These are phyloP conservation scores for Rhinoraja longicauda DNA, from an alignment of 2,797 vertebrate genomes.

Conservation along the genomic window DNA sequence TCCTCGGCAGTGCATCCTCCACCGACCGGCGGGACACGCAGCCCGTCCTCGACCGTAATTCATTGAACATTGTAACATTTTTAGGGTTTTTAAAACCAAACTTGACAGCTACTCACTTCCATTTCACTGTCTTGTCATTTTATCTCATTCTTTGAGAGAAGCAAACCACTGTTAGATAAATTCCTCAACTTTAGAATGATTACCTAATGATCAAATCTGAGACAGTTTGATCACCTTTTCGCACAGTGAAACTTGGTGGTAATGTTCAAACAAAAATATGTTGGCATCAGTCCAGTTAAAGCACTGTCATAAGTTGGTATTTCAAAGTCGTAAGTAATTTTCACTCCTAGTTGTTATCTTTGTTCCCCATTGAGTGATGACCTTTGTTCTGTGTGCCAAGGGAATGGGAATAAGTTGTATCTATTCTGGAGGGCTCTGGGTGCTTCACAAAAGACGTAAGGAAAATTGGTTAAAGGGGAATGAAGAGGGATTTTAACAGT, in stretches of 20 bases:
- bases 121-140: not conserved
- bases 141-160: not conserved
- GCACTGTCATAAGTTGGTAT: not conserved
- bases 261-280: not conserved
- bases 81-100: not conserved
- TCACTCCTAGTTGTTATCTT: not conserved
- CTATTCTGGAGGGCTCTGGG: not conserved
- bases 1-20: too few relatives aligned
- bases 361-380: not conserved
- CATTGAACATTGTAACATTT: not conserved
- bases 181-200: not conserved
- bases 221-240: not conserved
- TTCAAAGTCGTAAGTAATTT: not conserved
- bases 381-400: not conserved
- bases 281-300: not conserved
- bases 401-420: not conserved
- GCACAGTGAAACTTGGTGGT: not conserved
- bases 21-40: not conserved
- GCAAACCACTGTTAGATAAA: not conserved
- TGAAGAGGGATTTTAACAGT: not conserved
- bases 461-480: not conserved
- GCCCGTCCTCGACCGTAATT: not conserved
- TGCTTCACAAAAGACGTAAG: not conserved
- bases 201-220: not conserved
- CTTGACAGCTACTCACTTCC: not conserved